Conservation (phyloP, 1,140 invertebrate genomes). For the Sinella curviseta region DNA sequence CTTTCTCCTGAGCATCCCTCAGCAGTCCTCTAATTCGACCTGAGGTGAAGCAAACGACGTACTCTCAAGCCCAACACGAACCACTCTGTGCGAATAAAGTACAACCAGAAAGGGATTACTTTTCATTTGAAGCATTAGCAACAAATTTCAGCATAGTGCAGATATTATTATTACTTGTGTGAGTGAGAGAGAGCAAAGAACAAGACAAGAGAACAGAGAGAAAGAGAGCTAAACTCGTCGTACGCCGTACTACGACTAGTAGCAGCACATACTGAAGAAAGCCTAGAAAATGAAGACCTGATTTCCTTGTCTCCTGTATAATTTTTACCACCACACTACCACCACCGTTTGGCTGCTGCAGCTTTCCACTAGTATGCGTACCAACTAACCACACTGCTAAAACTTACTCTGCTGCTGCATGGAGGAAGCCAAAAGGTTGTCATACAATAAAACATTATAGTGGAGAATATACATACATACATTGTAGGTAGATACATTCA, state of each 20-base stretch:
- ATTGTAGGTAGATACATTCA: constrained; percentile 1
- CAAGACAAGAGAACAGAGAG: neutral
- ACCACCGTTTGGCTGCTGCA: neutral
- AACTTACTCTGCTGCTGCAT: neutral
- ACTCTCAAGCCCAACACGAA: neutral
- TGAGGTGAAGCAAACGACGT: neutral
- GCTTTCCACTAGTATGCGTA: neutral
- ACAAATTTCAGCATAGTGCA: constrained; percentile 20
- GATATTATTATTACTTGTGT: constrained; percentile 11
- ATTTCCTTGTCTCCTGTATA: constrained; percentile 16
- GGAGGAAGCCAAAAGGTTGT: constrained; percentile 7
- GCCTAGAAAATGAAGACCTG: constrained; percentile 3
- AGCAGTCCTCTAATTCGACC: neutral
- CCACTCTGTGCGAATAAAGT: neutral
- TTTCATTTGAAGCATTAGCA: constrained; percentile 24
- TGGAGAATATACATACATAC: too few relatives aligned
- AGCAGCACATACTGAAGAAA: neutral
- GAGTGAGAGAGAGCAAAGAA: neutral
- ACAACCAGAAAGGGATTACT: constrained; percentile 5
- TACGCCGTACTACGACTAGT: neutral
- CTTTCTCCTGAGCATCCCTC: too few relatives aligned
- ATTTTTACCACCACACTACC: neutral
- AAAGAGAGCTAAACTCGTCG: neutral
- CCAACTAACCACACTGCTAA: neutral
- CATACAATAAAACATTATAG: neutral